Evolutionary conservation across 2,888 invertebrate genomes (phyloP), one percentile per base, ranked within the genome.

Genomic region (Eupithecia subumbrata): DNA sequence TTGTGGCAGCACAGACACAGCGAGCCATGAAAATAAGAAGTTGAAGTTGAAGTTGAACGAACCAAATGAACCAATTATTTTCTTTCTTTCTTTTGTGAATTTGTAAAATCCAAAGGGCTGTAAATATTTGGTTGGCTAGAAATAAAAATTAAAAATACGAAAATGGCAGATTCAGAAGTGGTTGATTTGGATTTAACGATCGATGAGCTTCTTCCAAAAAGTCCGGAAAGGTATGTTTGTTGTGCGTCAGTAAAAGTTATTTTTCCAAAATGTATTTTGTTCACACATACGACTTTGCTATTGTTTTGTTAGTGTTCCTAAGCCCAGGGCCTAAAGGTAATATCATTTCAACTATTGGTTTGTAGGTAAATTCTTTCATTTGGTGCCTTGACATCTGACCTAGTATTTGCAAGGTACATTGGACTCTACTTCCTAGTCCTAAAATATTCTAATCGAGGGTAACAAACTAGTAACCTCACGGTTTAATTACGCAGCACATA

Each of bases 151-250:
- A 69, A 80, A 83, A 82, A 84, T 80, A 85, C 77, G 80, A 81
- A 84, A 89, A 94, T 95, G 94, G 92, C 93, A 90, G 94, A 92
- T 83, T 87, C 94, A 69, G 93, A 92, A 79, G 89, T 92, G 79
- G 92, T 91, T 79, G 91, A 92, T 86, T 89, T 92, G 83, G 93
- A 94, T 88, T 86, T 93, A 81, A 92, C 92, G 68, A 94, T 94
- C 80, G 94, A 95, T 82, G 94, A 94, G 87, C 90, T 95, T 85
- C 92, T 95, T 85, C 94, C 95, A 72, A 95, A 95, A 86, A 94
- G 94, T 85, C 91, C 93, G 68, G 95, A 95, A 90, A 94, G 94
- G 95, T 94, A 92, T 76, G 76, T 72, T 70, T 67, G 40, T 34
- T 37, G 18, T 18, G 37, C 37, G 66, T 37, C 40, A 37, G n/a